Evolutionary conservation across 2,797 vertebrate species (phyloP), one percentile per base, ranked within the genome.

Genomic region (Chelmon rostratus): DNA sequence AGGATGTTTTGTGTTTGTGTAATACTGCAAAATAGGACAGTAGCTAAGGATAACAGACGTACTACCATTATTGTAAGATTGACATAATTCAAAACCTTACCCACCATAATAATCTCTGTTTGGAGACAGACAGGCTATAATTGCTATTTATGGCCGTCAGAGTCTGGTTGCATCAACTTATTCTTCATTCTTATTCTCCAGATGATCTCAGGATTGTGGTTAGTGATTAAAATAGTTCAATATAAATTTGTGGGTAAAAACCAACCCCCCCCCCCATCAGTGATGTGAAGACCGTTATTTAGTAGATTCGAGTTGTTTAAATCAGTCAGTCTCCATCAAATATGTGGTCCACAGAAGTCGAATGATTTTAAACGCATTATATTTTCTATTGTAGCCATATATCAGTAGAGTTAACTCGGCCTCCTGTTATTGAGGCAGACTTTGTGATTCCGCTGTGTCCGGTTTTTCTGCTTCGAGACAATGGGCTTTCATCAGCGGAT

Each of bases 121-220:
- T 72, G 21, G 54, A 72, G 46, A 47, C 18, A 67, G 54, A 57
- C 18, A 67, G 54, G 57, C 13, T 58, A 31, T 47, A 25, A 61
- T 56, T 37, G 58, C 33, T 83, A 5, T 69, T 82, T 47, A 40
- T 50, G 10, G 68, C 6, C 74, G 31, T 75, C 38, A n/a, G 33
- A 78, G 57, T 78, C 54, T 79, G 49, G 44, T 66, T 52, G 8
- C 61, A 49, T 73, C 44, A 44, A 81, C 19, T 68, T 72, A 61
- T 65, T 70, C 50, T 47, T 37, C 21, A 67, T 73, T 77, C 40
- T 78, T 80, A 73, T 62, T 70, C 79, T 86, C 63, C 77, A 78
- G 73, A 81, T 88, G 79, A 87, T 81, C 78, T 86, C 76, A 86
- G 82, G 81, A 86, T 85, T 86, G 81, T 83, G 52, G 42, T 81